Evolutionary conservation across 2,888 invertebrate genomes (phyloP), one percentile per base, ranked within the genome.

Genomic region (Sycophila texana): DNA sequence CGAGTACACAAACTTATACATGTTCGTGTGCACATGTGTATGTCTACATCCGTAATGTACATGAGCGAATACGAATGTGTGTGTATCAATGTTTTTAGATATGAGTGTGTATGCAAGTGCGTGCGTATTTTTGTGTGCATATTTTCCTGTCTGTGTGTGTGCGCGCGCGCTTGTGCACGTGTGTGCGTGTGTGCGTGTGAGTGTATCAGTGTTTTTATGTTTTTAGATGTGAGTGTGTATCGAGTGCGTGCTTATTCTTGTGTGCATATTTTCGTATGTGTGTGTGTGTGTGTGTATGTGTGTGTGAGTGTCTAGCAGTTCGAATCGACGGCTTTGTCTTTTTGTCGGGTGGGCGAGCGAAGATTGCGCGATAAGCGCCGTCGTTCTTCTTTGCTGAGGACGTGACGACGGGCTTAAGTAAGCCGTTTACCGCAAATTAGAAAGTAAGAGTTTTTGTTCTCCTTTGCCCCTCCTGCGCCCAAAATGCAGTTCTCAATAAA

Each of bases 391-490:
- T 2, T 63, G 47, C 39, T n/a, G 49, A 39, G 20, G 26, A 74
- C 66, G 66, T 49, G 74, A 66, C 66, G 39, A 67, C 12, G 20
- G 16, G 51, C 49, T 67, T 74, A 67, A 67, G 67, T 39, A 39
- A 39, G 39, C 39, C 22, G 60, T 67, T 68, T 68, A 68, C 60
- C 4, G 60, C 53, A 67, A 75, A 68, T 75, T 75, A 68, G 60
- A 75, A 75, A 61, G 60, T 13, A 68, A 60, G 68, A 60, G 68
- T 61, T 75, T 75, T 75, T 75, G 14, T 75, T 67, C n/a, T 65
- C 13, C 47, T 22, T 49, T 47, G n/a, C 20, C 18, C 39, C 18
- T n/a, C n/a, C n/a, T n/a, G 63, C 16, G 12, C 20, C 18, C 39
- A 51, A 51, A 51, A 51, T 51, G 51, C 14, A 51, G 51, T 51